Percentiles rank a stretch among this genome's conserved stretches.
Evolutionary conservation across 2,797 vertebrate genomes (phyloP).

Genomic region (Coendou prehensilis): DNA sequence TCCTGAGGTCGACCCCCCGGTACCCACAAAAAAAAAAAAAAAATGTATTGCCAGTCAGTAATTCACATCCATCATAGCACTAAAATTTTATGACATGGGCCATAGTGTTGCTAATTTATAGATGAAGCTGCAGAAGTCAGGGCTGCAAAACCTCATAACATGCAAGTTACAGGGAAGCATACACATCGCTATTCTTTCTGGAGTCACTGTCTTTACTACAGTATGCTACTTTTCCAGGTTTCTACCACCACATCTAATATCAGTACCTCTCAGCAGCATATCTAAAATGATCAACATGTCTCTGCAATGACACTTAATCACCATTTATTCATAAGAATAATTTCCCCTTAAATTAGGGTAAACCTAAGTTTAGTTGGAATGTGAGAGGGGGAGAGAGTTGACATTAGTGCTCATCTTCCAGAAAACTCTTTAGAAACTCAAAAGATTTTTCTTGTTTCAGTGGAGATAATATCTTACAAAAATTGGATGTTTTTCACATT

Average conservation of each 20-base stretch:
- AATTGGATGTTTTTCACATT: neutral
- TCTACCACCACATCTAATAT: neutral
- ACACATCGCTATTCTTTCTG: neutral
- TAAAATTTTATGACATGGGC: neutral
- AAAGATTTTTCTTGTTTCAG: constrained; percentile 24
- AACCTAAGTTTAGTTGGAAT: neutral
- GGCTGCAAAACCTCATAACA: too few species aligned
- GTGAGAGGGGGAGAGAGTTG: neutral
- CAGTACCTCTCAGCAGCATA: neutral
- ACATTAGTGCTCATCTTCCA: constrained; percentile 5
- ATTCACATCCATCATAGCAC: neutral
- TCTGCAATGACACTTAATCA: neutral
- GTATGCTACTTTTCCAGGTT: neutral
- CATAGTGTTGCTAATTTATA: neutral
- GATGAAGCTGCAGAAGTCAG: neutral
- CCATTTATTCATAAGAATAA: neutral
- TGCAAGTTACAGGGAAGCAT: neutral
- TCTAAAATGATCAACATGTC: neutral
- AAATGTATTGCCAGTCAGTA: neutral
- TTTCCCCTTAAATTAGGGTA: neutral
- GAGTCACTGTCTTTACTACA: neutral
- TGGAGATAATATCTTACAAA: neutral
- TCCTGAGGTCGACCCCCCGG: too few species aligned
- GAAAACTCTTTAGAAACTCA: neutral
- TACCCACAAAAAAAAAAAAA: too few species aligned